A percentile compares a stretch with the other conserved stretches of the same genome.
phyloP scores from a whole-genome alignment of 1,140 invertebrate species.

The Bombus haemorrhoidalis region DNA sequence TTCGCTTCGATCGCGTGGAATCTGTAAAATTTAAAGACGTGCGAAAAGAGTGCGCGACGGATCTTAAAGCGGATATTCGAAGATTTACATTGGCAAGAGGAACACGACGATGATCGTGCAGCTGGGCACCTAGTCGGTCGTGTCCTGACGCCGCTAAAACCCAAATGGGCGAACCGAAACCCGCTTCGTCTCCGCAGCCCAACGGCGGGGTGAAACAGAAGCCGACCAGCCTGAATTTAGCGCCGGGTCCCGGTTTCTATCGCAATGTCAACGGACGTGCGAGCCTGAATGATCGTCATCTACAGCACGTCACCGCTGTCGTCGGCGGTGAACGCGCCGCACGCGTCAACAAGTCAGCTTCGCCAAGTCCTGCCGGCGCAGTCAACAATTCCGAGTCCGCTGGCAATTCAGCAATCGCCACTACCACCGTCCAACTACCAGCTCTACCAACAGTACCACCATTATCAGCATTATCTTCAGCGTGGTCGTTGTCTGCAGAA shows the following conservation, averaged over 20 bases:
- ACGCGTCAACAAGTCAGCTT: slow-evolving; percentile 72
- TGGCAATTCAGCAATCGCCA: slow-evolving; percentile 53
- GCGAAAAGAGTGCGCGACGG: neutral
- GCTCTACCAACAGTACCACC: slow-evolving; percentile 73
- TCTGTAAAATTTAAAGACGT: neutral
- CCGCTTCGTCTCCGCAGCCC: slow-evolving; percentile 77
- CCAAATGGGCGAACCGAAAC: slow-evolving; percentile 81
- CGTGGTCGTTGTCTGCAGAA: slow-evolving; percentile 74
- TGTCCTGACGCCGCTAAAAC: slow-evolving; percentile 54
- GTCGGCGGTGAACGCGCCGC: slow-evolving; percentile 70
- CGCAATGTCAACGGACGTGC: slow-evolving; percentile 78
- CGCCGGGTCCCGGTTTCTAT: slow-evolving; percentile 78
- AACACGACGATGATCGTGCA: slow-evolving; percentile 45
- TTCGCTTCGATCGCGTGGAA: neutral
- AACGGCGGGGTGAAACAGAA: slow-evolving; percentile 82
- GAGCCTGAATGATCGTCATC: slow-evolving; percentile 79
- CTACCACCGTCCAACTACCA: slow-evolving; percentile 69
- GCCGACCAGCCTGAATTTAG: slow-evolving; percentile 79
- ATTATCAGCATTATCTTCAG: slow-evolving; percentile 72
- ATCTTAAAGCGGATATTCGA: neutral
- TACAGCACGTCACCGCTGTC: slow-evolving; percentile 76
- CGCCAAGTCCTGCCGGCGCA: slow-evolving; percentile 62
- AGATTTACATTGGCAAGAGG: neutral
- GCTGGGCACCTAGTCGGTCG: slow-evolving; percentile 61
- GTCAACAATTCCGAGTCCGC: slow-evolving; percentile 60